phyloP scores from a whole-genome alignment of 2,888 invertebrate species.

The Lamellibrachia columna region DNA sequence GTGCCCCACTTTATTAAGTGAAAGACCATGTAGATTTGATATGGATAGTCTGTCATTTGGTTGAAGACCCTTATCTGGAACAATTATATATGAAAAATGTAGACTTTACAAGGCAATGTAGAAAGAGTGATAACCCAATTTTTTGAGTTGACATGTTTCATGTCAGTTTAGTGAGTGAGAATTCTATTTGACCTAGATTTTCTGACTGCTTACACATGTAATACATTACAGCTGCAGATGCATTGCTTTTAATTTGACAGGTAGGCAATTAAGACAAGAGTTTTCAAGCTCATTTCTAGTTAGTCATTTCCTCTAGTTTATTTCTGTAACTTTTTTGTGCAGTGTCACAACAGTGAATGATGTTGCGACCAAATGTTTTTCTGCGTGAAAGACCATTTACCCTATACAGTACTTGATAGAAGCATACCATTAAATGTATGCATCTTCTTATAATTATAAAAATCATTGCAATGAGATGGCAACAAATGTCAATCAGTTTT shows the following conservation, averaged over 20 bases:
- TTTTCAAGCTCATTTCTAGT: background rate
- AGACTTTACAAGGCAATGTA: background rate
- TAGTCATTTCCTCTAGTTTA: background rate
- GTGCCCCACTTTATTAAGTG: background rate
- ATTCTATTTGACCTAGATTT: background rate
- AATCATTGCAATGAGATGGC: no score
- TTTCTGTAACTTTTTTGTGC: background rate
- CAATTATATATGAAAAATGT: background rate
- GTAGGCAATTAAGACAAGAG: background rate
- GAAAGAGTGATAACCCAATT: background rate
- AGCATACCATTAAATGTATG: background rate
- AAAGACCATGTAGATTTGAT: background rate
- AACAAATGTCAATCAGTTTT: background rate
- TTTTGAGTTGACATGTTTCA: background rate
- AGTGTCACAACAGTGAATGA: background rate
- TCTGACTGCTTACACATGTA: background rate
- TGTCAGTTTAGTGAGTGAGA: background rate
- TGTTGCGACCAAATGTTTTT: background rate
- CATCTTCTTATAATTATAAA: background rate
- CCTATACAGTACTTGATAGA: background rate
- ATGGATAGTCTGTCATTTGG: background rate
- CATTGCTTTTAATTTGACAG: background rate
- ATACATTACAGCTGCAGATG: background rate
- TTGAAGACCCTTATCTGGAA: background rate
- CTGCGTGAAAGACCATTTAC: background rate